phyloP scores from a whole-genome alignment of 2,113 vertebrate species.

The Pyxicephalus adspersus region DNA sequence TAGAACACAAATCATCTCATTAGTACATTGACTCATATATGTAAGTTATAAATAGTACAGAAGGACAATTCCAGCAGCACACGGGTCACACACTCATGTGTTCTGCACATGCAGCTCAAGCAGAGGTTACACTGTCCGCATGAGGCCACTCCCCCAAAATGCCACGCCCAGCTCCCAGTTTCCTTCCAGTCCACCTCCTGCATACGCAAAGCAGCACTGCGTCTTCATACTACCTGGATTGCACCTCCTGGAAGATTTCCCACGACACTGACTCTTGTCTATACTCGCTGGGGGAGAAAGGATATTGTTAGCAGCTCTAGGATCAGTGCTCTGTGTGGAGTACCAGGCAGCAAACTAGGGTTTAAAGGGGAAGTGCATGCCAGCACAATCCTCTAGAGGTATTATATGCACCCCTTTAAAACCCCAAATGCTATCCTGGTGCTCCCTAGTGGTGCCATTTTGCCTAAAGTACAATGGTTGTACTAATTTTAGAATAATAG shows the following conservation, averaged over 20 bases:
- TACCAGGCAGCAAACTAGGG: too few species aligned
- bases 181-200: background rate
- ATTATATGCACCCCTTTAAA: too few species aligned
- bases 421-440: too few species aligned
- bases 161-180: background rate
- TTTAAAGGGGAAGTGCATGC: too few species aligned
- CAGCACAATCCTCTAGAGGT: too few species aligned
- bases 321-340: too few species aligned
- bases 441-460: too few species aligned
- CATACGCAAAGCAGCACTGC: conserved; percentile 15
- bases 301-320: conserved; percentile 46
- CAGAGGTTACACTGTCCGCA: background rate
- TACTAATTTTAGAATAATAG: too few species aligned
- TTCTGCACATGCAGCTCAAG: conserved; percentile 49
- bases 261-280: conserved; percentile 74
- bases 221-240: conserved; percentile 71
- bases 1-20: too few species aligned
- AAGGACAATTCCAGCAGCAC: background rate
- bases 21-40: too few species aligned
- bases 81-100: background rate
- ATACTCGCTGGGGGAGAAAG: conserved; percentile 66
- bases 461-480: too few species aligned
- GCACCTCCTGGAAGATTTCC: conserved; percentile 73
- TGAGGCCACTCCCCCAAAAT: background rate
- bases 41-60: background rate